Evolutionary conservation across 2,888 invertebrate species (phyloP), one percentile per base, ranked within the genome.

Genomic region (Synanthedon myopaeformis): DNA sequence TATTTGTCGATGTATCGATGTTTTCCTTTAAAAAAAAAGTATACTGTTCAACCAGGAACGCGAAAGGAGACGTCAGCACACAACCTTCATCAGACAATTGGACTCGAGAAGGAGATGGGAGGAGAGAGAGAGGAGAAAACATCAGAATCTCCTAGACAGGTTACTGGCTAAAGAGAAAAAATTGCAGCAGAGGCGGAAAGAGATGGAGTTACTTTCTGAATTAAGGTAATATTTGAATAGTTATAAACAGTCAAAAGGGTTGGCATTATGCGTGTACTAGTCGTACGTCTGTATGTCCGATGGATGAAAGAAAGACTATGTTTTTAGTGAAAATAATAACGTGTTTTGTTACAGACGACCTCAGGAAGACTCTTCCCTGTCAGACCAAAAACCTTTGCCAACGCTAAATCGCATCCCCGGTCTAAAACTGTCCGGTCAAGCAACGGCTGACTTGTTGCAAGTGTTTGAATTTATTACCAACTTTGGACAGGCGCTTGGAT

Each of bases 401-500:
- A 88, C 90, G 3, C 84, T 95, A 53, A 91, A 92, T 54, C 89
- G 97, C 61, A 92, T 98, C 62, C 91, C 93, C 0, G 95, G 95
- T 1, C 86, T 96, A 54, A 91, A 92, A 69, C 83, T 99, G 53
- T 90, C 94, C 1, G 97, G 96, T 0, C 92, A 94, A 71, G 97
- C 97, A 0, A 96, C 97, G 88, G 94, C 96, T 0, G 96, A 98
- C 79, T 89, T 95, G 49, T 88, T 99, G 19, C 98, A 98, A 93
- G 94, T 96, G n/a, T 94, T 95, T 71, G 98, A 99, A 86, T 99
- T 99, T 76, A 89, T 98, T 61, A 95, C 97, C 69, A 98, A 97
- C 84, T 99, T 99, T 73, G 96, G 96, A 52, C 96, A 96, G 79
- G 96, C 96, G 0, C 89, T 99, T 1, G 97, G 97, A 54, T 96